These are phyloP conservation scores for Campoplex nolae DNA, from an alignment of 2,888 invertebrate genomes.

Conservation along the genomic window DNA sequence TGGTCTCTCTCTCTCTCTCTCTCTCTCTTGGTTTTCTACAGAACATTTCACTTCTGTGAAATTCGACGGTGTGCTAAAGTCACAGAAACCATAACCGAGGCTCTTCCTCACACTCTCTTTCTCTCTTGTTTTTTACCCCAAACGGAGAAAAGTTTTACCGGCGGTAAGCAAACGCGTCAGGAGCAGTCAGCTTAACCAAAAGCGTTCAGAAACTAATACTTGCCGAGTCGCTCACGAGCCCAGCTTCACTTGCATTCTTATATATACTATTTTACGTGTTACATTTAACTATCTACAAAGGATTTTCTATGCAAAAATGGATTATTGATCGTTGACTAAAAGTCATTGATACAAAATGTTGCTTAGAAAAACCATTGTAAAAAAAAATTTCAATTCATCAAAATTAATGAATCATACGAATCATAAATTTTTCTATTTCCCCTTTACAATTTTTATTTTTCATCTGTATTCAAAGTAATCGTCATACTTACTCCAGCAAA, in stretches of 20 bases:
- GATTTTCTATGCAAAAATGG: no score
- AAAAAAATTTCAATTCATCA: no score
- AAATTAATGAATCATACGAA: no score
- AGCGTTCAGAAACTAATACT: constrained; percentile 1
- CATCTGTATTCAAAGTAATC: background rate
- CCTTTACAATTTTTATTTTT: background rate
- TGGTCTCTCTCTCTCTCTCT: background rate
- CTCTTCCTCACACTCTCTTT: background rate
- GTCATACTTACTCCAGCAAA: no score
- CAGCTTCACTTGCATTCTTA: background rate
- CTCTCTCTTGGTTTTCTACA: background rate
- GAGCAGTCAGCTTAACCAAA: background rate
- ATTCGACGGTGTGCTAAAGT: background rate
- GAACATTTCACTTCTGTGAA: background rate
- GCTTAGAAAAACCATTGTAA: no score
- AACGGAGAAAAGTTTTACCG: background rate
- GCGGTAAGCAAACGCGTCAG: background rate
- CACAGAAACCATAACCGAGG: background rate
- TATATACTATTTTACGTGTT: background rate
- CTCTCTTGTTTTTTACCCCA: background rate
- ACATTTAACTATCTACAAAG: background rate
- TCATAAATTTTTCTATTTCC: no score
- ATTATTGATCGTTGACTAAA: no score
- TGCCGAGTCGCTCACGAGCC: background rate
- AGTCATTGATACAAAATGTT: no score